Evolutionary conservation across 2,113 vertebrate species (phyloP).

Genomic region (Bolborhynchus lineola): DNA sequence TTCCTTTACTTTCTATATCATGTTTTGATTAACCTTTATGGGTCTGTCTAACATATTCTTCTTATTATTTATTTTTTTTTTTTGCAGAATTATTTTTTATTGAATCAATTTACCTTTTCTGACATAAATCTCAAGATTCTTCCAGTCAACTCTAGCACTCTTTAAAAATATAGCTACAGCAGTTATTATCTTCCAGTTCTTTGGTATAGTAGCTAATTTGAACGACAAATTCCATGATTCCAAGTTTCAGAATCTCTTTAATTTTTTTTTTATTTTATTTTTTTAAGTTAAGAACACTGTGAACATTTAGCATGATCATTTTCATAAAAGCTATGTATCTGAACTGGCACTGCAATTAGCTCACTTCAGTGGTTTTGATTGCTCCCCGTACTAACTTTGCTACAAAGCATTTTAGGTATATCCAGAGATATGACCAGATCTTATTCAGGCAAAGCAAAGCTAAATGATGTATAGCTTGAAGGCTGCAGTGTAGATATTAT

Average conservation of each 20-base stretch:
- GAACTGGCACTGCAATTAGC: neutral
- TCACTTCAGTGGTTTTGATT: slow-evolving; percentile 21
- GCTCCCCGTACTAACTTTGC: neutral
- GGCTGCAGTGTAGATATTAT: neutral
- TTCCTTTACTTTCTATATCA: neutral
- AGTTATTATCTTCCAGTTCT: neutral
- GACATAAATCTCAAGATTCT: neutral
- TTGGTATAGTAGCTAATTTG: neutral
- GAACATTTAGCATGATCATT: neutral
- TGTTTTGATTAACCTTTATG: neutral
- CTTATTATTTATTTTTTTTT: neutral
- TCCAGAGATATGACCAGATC: neutral
- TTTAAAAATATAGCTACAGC: neutral
- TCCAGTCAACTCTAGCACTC: neutral
- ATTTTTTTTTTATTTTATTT: neutral
- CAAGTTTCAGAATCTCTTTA: neutral
- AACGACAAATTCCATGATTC: neutral
- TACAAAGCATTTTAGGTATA: neutral
- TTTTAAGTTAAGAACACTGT: neutral
- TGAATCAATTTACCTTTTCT: neutral
- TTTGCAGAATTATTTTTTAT: neutral
- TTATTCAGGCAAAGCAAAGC: neutral
- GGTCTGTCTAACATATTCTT: neutral
- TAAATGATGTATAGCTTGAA: neutral
- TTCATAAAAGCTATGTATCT: neutral